Evolutionary conservation across 2,113 vertebrate species (phyloP), one percentile per base, ranked within the genome.

Genomic region (Pycnonotus jocosus): DNA sequence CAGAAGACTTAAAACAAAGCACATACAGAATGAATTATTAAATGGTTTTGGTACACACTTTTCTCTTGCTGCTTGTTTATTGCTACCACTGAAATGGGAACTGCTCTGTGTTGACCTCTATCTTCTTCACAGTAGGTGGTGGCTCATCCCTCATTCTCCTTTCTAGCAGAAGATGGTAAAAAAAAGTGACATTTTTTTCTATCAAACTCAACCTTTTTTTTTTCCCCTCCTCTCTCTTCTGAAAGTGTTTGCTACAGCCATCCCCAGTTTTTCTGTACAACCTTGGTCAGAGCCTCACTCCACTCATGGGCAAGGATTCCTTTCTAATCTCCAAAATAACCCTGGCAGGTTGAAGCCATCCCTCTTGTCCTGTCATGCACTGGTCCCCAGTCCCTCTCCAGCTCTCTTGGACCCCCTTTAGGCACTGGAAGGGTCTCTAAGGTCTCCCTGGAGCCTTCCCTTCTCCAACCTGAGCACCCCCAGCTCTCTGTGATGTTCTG

Each of bases 221-320:
- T 2, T 19, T 1, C 6, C 1, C 6, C 1, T 12, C 7, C 5
- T 31, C 8, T 24, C 2, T 25, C 47, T n/a, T 23, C 58, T 69
- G 30, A 2, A 42, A 33, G 24, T 47, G 7, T 35, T 86, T 90
- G 38, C 40, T 17, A 10, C 30, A 81, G 30, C 5, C 10, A 37
- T 50, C 8, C 23, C 4, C 15, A 51, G 22, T 25, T 58, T 58
- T 42, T 20, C 28, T 81, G 58, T 42, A 11, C 44, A 51, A 2
- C 15, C 25, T 31, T 3, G 3, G 24, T 48, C 38, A 33, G 14
- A 37, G 25, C 14, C 25, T 48, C 13, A 9, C 14, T 13, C 7
- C 3, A 8, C 17, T 37, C 37, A 2, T 7, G 23, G 58, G 9
- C 17, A 57, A 28, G 19, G 51, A 65, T 64, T 44, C 45, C 3